Conservation (phyloP, 2,888 invertebrate species). For the Drosophila stalkeri region DNA sequence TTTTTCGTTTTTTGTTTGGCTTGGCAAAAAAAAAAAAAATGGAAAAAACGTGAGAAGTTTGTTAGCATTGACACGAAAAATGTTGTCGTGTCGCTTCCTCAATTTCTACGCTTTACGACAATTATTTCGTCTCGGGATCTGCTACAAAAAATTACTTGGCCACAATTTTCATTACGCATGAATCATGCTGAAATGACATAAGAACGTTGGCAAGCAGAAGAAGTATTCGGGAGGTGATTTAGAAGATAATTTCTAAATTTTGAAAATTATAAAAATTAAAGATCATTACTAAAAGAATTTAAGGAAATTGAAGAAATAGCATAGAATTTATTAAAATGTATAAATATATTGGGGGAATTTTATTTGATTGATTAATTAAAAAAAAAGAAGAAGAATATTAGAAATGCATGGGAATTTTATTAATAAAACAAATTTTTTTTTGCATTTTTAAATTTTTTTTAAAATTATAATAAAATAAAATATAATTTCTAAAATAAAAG, state of each 20-base stretch:
- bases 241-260: not conserved
- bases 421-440: too few species aligned
- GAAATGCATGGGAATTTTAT: too few species aligned
- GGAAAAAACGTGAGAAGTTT: conserved; percentile 45
- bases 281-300: too few species aligned
- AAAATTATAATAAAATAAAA: too few species aligned
- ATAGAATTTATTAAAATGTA: not conserved
- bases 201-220: not conserved
- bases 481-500: too few species aligned
- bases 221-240: not conserved
- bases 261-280: not conserved
- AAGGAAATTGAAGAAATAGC: not conserved
- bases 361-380: too few species aligned
- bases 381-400: not conserved
- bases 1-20: conserved; percentile 10
- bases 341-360: not conserved
- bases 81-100: conserved; percentile 15
- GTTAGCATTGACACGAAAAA: conserved; percentile 55
- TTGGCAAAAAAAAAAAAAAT: not conserved
- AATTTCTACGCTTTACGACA: not conserved
- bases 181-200: conserved; percentile 10
- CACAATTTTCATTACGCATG: conserved; percentile 15
- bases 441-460: too few species aligned
- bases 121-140: not conserved
- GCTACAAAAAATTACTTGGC: conserved; percentile 32